Percentiles rank a stretch among this genome's conserved stretches.
Conservation (phyloP, 2,888 invertebrate genomes). For the Caenorhabditis japonica region DNA sequence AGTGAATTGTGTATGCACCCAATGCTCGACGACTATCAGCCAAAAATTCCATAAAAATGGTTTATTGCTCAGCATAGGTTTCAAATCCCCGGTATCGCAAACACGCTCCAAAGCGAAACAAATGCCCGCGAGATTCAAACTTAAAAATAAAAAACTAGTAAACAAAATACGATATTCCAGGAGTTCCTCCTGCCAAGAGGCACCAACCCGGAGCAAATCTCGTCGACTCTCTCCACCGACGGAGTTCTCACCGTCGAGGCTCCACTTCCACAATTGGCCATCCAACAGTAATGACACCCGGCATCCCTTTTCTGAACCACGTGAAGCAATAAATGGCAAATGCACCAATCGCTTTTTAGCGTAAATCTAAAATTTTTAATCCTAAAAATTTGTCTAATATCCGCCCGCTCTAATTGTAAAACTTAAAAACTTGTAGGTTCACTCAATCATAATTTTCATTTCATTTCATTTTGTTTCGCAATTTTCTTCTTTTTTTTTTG, state of each 20-base stretch:
- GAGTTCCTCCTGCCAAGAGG: slow-evolving; percentile 96
- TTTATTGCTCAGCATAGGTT: too few relatives aligned
- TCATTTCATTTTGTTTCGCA: slow-evolving; percentile 4
- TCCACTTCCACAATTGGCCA: slow-evolving; percentile 84
- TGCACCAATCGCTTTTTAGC: slow-evolving; percentile 7
- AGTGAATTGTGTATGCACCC: too few relatives aligned
- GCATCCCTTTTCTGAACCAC: background rate
- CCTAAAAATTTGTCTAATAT: slow-evolving; percentile 18
- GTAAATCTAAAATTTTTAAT: slow-evolving; percentile 37
- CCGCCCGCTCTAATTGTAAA: background rate
- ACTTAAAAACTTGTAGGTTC: slow-evolving; percentile 1
- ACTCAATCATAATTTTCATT: slow-evolving; percentile 1
- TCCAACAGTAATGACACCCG: slow-evolving; percentile 63
- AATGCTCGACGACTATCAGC: too few relatives aligned
- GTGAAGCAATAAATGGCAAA: slow-evolving; percentile 1
- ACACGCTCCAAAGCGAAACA: too few relatives aligned
- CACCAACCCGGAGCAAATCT: slow-evolving; percentile 94
- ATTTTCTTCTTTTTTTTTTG: background rate
- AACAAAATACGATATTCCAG: too few relatives aligned
- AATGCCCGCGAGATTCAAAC: too few relatives aligned
- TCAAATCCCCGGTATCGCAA: too few relatives aligned
- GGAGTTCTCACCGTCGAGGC: slow-evolving; percentile 97
- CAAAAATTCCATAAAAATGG: too few relatives aligned
- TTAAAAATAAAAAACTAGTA: too few relatives aligned
- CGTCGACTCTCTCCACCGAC: slow-evolving; percentile 94